These are phyloP conservation scores for Danio rerio DNA, from an alignment of 2,113 vertebrate genomes.

Conservation along the genomic window DNA sequence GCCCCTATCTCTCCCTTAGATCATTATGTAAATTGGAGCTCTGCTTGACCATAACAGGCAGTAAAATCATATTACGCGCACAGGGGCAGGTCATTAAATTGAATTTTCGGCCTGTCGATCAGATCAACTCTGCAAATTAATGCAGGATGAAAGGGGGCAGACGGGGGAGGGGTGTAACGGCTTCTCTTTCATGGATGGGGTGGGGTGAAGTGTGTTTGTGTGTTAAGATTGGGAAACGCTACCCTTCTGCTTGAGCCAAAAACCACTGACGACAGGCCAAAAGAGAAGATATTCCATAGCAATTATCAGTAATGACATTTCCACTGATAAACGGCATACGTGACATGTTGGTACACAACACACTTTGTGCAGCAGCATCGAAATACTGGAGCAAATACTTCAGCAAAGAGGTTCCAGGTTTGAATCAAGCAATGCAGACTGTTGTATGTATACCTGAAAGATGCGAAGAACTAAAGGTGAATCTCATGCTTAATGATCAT, in stretches of 20 bases:
- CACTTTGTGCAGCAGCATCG: neutral
- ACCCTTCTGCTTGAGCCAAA: neutral
- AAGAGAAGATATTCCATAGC: constrained; percentile 11
- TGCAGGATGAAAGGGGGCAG: constrained; percentile 71
- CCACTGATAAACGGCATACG: neutral
- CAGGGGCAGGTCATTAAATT: constrained; percentile 84
- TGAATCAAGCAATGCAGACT: neutral
- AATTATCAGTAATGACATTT: constrained; percentile 19
- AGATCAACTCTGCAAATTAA: constrained; percentile 81
- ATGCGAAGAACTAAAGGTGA: neutral
- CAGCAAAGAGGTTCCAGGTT: neutral
- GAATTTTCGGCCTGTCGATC: constrained; percentile 82
- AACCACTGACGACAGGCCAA: neutral
- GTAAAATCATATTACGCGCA: constrained; percentile 81
- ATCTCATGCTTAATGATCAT: neutral
- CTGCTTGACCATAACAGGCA: constrained; percentile 84
- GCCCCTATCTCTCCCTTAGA: constrained; percentile 79
- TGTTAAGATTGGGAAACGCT: constrained; percentile 13
- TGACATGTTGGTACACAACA: neutral
- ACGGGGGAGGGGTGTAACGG: constrained; percentile 11
- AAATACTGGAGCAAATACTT: neutral
- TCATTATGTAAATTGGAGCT: constrained; percentile 87
- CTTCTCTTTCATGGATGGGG: constrained; percentile 27
- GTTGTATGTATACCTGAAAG: neutral
- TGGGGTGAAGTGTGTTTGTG: neutral